Evolutionary conservation across 2,888 invertebrate species (phyloP), one percentile per base, ranked within the genome.

Genomic region (Drosophila kuntzei): DNA sequence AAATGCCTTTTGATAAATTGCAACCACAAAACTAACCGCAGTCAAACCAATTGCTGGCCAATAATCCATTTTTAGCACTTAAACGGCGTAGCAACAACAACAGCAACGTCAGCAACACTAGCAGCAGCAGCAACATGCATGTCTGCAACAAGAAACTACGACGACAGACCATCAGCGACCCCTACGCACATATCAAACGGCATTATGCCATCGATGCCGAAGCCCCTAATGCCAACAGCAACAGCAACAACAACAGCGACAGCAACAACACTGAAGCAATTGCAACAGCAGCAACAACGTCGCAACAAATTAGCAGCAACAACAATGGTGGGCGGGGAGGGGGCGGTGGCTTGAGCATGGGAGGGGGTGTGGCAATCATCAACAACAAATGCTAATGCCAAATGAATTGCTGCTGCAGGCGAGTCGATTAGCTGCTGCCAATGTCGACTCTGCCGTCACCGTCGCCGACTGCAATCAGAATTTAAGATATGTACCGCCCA

Each of bases 11-110:
- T 44, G 55, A 55, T 61, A 20, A 20, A 70, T 54, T 57, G 73
- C 60, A 58, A 71, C 57, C 53, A 46, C 62, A 49, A 65, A 70
- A 89, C 76, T 90, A 87, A 90, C 76, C 59, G 55, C 82, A 87
- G 89, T 83, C 85, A 81, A 83, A 69, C 71, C 79, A 85, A 87
- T 77, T 63, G 73, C 82, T 69, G 72, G 70, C 80, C 65, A 86
- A 88, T 91, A 92, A 92, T 91, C 92, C 91, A 89, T 92, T 92
- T 91, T 74, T 91, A 92, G 91, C 90, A 87, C 87, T 88, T 85
- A 87, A 88, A 77, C 77, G 85, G 63, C 63, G 66, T 27, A 44
- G 54, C 63, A 67, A 50, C 79, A 68, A 79, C 80, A 72, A 0
- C 87, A 74, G 62, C 82, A 63, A 60, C 82, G 61, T 61, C 64